Percentiles rank a stretch among this genome's conserved stretches.
These are phyloP conservation scores for Crocuta crocuta DNA, from an alignment of 2,113 vertebrate genomes.

Conservation along the genomic window DNA sequence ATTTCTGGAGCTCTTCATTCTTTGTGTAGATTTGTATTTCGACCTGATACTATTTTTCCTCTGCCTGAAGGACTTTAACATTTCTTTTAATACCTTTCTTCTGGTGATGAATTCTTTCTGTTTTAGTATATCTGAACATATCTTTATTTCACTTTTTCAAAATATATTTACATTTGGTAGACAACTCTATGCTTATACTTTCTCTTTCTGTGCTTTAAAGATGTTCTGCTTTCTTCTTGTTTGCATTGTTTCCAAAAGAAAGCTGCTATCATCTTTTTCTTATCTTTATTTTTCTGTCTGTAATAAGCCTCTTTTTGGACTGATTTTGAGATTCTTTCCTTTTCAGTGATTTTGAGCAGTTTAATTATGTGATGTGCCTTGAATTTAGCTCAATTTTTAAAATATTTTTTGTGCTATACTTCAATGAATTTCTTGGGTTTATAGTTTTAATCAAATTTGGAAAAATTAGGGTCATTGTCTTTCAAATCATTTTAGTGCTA, in stretches of 20 bases:
- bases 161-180: background rate
- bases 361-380: background rate
- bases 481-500: background rate
- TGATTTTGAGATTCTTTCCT: background rate
- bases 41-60: background rate
- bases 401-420: background rate
- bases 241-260: background rate
- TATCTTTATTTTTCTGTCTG: background rate
- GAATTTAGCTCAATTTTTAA: background rate
- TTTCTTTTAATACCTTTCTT: background rate
- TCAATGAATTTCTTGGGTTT: background rate
- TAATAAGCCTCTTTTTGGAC: background rate
- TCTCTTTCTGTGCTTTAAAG: background rate
- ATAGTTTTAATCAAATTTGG: background rate
- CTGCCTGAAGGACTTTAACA: background rate
- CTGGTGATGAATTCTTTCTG: background rate
- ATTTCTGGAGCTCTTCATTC: background rate
- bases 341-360: background rate
- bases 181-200: background rate
- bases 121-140: background rate
- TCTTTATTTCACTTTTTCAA: conserved; percentile 16
- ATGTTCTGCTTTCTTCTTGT: background rate
- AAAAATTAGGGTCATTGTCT: background rate
- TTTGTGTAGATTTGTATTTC: background rate
- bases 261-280: background rate